Percentiles rank a stretch among this genome's conserved stretches.
Conservation (phyloP, 2,888 invertebrate species). For the Ferdinandea cuprea region DNA sequence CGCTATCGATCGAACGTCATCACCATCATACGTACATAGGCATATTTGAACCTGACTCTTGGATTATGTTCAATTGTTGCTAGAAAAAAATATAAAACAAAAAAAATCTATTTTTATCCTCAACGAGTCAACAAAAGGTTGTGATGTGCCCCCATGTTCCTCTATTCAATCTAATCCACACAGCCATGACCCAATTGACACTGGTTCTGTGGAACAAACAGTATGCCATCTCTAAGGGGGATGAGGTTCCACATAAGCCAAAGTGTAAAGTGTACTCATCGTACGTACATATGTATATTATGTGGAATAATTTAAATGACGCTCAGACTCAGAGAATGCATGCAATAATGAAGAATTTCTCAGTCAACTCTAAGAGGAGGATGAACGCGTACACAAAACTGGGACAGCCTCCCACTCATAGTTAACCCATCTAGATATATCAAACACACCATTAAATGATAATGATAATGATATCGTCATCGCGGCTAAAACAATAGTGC, state of each 20-base stretch:
- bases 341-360: constrained; percentile 47
- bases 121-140: constrained; percentile 3
- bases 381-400: constrained; percentile 42
- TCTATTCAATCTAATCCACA: constrained; percentile 29
- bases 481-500: constrained; percentile 23
- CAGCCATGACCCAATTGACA: constrained; percentile 57
- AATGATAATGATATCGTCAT: constrained; percentile 32
- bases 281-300: too few species aligned
- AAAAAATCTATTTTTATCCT: constrained; percentile 46
- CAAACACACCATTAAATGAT: constrained; percentile 31
- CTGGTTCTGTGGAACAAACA: constrained; percentile 24
- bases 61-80: constrained; percentile 13
- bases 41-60: constrained; percentile 68
- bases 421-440: constrained; percentile 57
- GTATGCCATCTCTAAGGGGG: constrained; percentile 52
- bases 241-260: constrained; percentile 31
- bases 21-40: neutral
- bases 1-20: constrained; percentile 41
- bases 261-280: neutral
- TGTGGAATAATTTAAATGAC: constrained; percentile 49
- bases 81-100: too few species aligned
- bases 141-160: neutral
- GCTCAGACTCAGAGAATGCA: constrained; percentile 43
- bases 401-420: constrained; percentile 60
- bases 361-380: constrained; percentile 6